These are phyloP conservation scores for Parnassius smintheus DNA, from an alignment of 2,888 invertebrate genomes.

Conservation along the genomic window DNA sequence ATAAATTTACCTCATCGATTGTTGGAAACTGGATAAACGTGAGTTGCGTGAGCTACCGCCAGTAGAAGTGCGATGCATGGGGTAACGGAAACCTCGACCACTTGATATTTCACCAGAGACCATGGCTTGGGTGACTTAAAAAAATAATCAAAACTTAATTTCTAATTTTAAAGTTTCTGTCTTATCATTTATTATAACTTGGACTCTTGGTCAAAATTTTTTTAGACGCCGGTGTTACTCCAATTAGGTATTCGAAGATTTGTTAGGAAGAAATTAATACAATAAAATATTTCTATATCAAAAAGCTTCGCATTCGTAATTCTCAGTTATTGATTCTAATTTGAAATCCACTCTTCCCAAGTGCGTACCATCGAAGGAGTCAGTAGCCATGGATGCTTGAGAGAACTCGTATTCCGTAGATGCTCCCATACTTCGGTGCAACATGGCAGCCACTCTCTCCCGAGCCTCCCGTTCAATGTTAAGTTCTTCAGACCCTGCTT, in stretches of 20 bases:
- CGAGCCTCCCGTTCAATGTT: slow-evolving; percentile 54
- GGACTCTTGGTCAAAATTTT: no score
- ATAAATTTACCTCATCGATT: slow-evolving; percentile 54
- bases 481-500: background rate
- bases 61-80: slow-evolving; percentile 53
- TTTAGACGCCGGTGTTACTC: no score
- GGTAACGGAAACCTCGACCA: slow-evolving; percentile 40
- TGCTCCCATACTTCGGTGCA: slow-evolving; percentile 47
- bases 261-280: no score
- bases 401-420: slow-evolving; percentile 46
- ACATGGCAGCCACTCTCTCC: slow-evolving; percentile 60
- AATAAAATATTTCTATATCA: no score
- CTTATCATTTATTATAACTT: slow-evolving; percentile 1
- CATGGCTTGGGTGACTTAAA: slow-evolving; percentile 8
- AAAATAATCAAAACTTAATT: background rate
- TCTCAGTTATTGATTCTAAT: no score
- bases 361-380: slow-evolving; percentile 53
- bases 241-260: no score
- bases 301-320: no score
- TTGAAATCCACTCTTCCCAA: background rate
- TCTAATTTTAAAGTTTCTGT: background rate
- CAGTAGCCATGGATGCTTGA: slow-evolving; percentile 45
- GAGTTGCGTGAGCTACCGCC: slow-evolving; percentile 59
- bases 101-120: slow-evolving; percentile 4
- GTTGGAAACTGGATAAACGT: slow-evolving; percentile 60